Evolutionary conservation across 23 tunicate species (phyloP), one percentile per base, ranked within the genome.

Genomic region (Phallusia fumigata): DNA sequence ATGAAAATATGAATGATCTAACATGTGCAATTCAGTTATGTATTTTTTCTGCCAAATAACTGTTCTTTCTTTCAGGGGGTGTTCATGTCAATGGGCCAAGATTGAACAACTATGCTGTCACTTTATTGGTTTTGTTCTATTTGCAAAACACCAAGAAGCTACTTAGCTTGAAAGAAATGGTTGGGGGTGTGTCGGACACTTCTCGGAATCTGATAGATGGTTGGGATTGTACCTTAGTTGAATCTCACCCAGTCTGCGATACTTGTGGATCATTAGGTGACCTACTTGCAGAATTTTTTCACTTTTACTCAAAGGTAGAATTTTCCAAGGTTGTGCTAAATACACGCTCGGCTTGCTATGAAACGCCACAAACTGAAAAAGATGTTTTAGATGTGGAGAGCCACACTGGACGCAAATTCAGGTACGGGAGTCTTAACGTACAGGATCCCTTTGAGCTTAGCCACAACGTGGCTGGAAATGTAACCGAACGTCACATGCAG

Each of bases 381-480:
- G 47, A 40, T n/a, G n/a, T n/a, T n/a, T n/a, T n/a, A n/a, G n/a
- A n/a, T n/a, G n/a, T n/a, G 10, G 47, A 40, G 47, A 58, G 16
- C 16, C 28, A 1, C 28, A 58, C 69, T 21, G 44, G 34, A 0
- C 65, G 50, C 32, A 22, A 36, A 16, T 87, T 92, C 45, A 87
- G 80, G 76, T 19, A 76, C 35, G 85, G 86, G 0, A 32, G 82
- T 47, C 84, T 93, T 11, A 93, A 93, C 53, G 82, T 93, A 35
- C 87, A 86, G n/a, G 97, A 93, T 40, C 97, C 97, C 18, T 93
- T 93, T 31, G 97, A 93, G 84, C 31, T 93, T 74, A 75, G 31
- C 33, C 97, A 88, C 49, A 93, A 93, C 76, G 92, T 93, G 52
- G 87, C 97, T 10, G 93, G 86, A 19, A 93, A 93, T 80, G 97